Base-by-base conservation (phyloP, 1,140 invertebrate species). In the Watersipora subatra region DNA sequence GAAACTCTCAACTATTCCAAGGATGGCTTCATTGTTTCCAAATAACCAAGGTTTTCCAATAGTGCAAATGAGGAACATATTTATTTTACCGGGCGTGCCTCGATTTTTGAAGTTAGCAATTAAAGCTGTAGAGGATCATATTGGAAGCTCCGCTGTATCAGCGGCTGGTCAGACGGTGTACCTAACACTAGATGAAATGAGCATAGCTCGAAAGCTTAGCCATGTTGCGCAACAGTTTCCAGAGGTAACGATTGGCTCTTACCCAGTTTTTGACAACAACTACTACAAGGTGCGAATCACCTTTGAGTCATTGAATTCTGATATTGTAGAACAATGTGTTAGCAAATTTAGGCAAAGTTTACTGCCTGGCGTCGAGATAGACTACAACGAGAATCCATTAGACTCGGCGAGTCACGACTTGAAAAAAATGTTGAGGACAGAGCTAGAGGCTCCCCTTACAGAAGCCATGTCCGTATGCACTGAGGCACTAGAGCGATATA, bases 71-170 rank as follows among this genome's bases (percentile, higher is more conserved):
- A 73, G 80, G 57, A 92, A 91, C 79, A 88, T 91, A 1, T 87
- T 85, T 69, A 83, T 89, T 57, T 88, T 91, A 72, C 89, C 90
- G 30, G 89, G 89, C 12, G 85, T 90, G 57, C 88, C 89, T 15
- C 75, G 82, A 65, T 85, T 87, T 69, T 77, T 89, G 57, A 77
- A 86, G 71, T 77, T 74, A 62, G 79, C 82, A n/a, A 88, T 89
- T 69, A 66, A 70, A 25, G 72, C 78, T 28, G 64, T 84, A 12
- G 78, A 81, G 69, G 73, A 80, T 69, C 69, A 80, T 26, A 77
- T 78, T 65, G 68, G 66, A 57, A 75, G 75, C 28, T 74, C 76
- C 3, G 62, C 73, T 64, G 68, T 68, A 15, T 68, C 73, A 61
- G 80, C 84, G 70, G 73, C 79, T 67, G 76, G 72, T 17, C 66